A percentile compares a stretch with the other conserved stretches of the same genome.
phyloP scores from a whole-genome alignment of 2,888 invertebrate species.

The Drosophila kanekoi region DNA sequence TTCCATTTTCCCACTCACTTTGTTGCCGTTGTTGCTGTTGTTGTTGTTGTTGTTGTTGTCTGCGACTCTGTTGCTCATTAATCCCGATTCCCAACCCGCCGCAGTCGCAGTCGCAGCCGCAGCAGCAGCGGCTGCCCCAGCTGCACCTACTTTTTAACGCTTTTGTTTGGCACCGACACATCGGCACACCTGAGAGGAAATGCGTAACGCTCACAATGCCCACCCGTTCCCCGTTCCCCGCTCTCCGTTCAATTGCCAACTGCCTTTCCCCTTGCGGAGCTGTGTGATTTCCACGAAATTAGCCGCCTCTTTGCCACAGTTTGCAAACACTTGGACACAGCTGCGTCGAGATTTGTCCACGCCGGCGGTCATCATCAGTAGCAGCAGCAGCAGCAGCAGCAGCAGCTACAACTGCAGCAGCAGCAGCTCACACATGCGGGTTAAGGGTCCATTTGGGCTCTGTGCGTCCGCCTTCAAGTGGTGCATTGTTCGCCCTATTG shows the following conservation, averaged over 20 bases:
- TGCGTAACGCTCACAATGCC: constrained; percentile 63
- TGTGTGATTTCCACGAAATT: constrained; percentile 73
- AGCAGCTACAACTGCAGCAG: background rate
- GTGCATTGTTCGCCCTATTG: constrained; percentile 67
- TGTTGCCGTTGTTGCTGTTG: constrained; percentile 49
- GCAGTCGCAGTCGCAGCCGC: constrained; percentile 17
- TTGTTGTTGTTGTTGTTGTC: constrained; percentile 47
- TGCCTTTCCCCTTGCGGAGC: constrained; percentile 9
- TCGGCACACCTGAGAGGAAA: constrained; percentile 76
- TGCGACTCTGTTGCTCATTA: constrained; percentile 72
- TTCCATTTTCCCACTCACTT: constrained; percentile 63
- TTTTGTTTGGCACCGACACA: constrained; percentile 63
- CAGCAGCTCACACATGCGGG: constrained; percentile 44
- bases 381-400: background rate
- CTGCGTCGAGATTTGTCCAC: constrained; percentile 72
- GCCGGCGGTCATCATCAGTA: constrained; percentile 67
- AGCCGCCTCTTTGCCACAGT: constrained; percentile 45
- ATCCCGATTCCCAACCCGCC: constrained; percentile 69
- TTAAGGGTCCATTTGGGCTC: constrained; percentile 43
- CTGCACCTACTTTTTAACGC: constrained; percentile 76
- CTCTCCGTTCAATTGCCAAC: constrained; percentile 10
- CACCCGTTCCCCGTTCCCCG: constrained; percentile 5
- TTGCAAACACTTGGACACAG: constrained; percentile 46
- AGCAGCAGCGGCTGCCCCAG: constrained; percentile 45
- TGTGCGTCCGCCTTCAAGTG: constrained; percentile 56